Percentiles rank a stretch among this genome's conserved stretches.
Conservation (phyloP, 2,888 invertebrate species). For the Ctenicera cuprea region DNA sequence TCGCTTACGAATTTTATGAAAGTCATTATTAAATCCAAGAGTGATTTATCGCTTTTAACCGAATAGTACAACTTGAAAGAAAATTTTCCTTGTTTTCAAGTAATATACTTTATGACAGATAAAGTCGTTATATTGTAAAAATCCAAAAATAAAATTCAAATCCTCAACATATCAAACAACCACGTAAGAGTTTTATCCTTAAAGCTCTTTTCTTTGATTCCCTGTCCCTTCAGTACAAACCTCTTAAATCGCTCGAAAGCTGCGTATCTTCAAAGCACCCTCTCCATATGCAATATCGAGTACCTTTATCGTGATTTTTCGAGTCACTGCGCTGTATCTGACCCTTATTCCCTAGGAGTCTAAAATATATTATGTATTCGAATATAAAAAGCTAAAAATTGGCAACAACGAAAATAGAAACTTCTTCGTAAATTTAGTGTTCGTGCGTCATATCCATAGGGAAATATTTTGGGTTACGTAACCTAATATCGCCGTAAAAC, state of each 20-base stretch:
- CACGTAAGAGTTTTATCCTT: constrained; percentile 5
- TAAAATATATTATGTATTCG: constrained; percentile 6
- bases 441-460: background rate
- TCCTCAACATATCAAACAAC: background rate
- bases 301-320: constrained; percentile 14
- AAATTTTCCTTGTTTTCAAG: background rate
- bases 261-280: constrained; percentile 20
- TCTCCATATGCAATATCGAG: constrained; percentile 22
- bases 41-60: constrained; percentile 5
- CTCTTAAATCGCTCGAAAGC: constrained; percentile 22
- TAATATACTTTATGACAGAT: background rate
- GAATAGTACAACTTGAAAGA: background rate
- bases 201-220: constrained; percentile 18
- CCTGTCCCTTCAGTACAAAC: constrained; percentile 9
- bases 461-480: background rate
- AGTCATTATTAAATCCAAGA: constrained; percentile 17
- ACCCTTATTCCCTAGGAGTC: background rate
- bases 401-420: background rate
- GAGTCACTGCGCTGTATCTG: constrained; percentile 1
- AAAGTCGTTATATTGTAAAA: background rate
- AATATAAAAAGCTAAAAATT: constrained; percentile 1
- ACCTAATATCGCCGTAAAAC: too few relatives aligned
- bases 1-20: constrained; percentile 9
- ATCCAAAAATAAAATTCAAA: background rate
- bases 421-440: background rate